Evolutionary conservation across 1,140 invertebrate genomes (phyloP).

Genomic region (Elymnias hypermnestra): DNA sequence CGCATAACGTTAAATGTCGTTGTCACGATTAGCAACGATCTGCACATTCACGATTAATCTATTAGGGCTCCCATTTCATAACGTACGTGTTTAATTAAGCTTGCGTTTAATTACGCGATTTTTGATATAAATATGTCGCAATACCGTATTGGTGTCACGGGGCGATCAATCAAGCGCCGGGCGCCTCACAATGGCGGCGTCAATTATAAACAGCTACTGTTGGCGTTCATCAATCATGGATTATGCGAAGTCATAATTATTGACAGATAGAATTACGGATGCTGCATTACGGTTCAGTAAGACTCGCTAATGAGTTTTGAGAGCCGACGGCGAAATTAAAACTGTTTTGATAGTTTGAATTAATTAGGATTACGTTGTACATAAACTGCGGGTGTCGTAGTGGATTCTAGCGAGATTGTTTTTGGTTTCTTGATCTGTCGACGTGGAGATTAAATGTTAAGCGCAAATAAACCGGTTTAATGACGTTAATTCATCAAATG

Average conservation of each 20-base stretch:
- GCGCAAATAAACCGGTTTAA: too few relatives aligned
- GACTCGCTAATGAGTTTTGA: conserved; percentile 16
- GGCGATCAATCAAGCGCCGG: conserved; percentile 44
- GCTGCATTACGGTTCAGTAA: conserved; percentile 24
- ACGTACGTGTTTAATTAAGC: conserved; percentile 43
- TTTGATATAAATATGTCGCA: conserved; percentile 35
- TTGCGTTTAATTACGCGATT: conserved; percentile 50
- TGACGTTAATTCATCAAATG: too few relatives aligned
- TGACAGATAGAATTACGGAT: conserved; percentile 53
- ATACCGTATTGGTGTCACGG: conserved; percentile 26
- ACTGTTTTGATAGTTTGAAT: conserved; percentile 16
- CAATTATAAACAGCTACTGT: conserved; percentile 58
- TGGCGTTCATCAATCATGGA: conserved; percentile 60
- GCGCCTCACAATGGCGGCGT: conserved; percentile 42
- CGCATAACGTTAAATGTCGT: neutral
- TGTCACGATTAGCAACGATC: conserved; percentile 11
- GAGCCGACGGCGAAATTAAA: conserved; percentile 17
- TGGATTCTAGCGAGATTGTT: conserved; percentile 15
- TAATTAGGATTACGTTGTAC: conserved; percentile 3
- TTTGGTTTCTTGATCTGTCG: neutral
- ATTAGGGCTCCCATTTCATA: conserved; percentile 16
- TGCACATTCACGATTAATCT: conserved; percentile 12
- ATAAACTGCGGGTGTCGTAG: conserved; percentile 6
- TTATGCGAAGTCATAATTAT: conserved; percentile 63
- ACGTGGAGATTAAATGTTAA: too few relatives aligned